Percentiles rank a stretch among this genome's conserved stretches.
Evolutionary conservation across 2,113 vertebrate species (phyloP).

Genomic region (Anthoscopus minutus): DNA sequence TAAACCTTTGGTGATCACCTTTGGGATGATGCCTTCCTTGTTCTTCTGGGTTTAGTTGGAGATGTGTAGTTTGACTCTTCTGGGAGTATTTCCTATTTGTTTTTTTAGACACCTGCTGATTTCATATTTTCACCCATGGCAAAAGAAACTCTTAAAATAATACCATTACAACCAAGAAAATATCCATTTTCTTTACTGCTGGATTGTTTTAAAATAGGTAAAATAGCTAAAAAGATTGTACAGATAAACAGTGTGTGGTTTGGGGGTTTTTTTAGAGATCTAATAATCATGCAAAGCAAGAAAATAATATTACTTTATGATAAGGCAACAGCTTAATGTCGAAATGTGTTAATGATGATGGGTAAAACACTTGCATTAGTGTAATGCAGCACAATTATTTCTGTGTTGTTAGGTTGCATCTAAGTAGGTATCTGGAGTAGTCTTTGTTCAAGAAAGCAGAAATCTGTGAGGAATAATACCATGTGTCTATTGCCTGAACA

Average conservation of each 20-base stretch:
- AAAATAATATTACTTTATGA: not conserved
- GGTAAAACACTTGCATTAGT: conserved; percentile 5
- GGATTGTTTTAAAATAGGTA: not conserved
- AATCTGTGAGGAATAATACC: not conserved
- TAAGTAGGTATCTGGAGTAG: not conserved
- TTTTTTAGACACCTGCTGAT: not conserved
- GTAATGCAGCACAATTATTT: conserved; percentile 26
- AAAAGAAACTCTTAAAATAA: not conserved
- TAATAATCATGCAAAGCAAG: not conserved
- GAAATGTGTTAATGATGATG: conserved; percentile 12
- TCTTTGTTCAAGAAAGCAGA: conserved; percentile 14
- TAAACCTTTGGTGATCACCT: not conserved
- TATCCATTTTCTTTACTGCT: not conserved
- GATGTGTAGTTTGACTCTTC: not conserved
- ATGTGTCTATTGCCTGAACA: not conserved
- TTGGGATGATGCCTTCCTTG: not conserved
- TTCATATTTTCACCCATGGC: not conserved
- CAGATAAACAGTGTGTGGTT: not conserved
- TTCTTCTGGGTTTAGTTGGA: not conserved
- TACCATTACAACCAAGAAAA: not conserved
- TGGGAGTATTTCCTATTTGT: not conserved
- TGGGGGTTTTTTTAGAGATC: not conserved
- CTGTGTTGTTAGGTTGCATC: not conserved
- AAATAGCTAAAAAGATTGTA: not conserved
- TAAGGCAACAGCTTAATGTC: not conserved